These are phyloP conservation scores for Zaprionus tsacasi DNA, from an alignment of 1,140 invertebrate species.

Conservation along the genomic window DNA sequence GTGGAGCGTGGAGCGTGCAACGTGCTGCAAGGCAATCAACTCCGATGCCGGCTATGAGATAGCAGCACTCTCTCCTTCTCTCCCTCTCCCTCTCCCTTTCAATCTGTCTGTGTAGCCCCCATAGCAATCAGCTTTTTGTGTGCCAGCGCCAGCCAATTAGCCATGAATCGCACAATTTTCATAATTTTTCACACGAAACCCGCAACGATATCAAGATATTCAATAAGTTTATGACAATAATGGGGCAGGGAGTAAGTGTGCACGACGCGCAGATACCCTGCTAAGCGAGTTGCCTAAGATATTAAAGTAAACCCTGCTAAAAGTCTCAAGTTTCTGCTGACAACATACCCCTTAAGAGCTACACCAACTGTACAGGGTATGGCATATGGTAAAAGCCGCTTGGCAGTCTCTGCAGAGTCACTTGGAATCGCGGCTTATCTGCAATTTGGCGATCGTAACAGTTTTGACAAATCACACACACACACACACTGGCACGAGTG, in stretches of 20 bases:
- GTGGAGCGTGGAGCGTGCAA: slow-evolving; percentile 2
- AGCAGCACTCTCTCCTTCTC: neutral
- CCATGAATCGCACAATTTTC: slow-evolving; percentile 34
- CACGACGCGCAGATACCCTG: neutral
- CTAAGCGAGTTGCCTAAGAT: no score
- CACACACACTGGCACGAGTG: slow-evolving; percentile 17
- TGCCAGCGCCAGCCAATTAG: slow-evolving; percentile 53
- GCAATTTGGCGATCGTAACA: slow-evolving; percentile 82
- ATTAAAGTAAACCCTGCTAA: no score
- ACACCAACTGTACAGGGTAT: neutral
- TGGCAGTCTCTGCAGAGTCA: slow-evolving; percentile 15
- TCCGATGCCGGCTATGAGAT: slow-evolving; percentile 33
- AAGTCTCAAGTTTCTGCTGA: neutral
- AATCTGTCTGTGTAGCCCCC: neutral
- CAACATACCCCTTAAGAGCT: neutral
- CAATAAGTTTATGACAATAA: slow-evolving; percentile 72
- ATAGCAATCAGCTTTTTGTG: slow-evolving; percentile 49
- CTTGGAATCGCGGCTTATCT: slow-evolving; percentile 44
- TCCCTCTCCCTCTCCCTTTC: neutral
- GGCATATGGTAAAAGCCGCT: slow-evolving; percentile 19
- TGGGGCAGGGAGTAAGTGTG: neutral
- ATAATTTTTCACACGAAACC: slow-evolving; percentile 44
- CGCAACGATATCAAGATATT: slow-evolving; percentile 62
- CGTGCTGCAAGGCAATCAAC: slow-evolving; percentile 32
- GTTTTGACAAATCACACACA: slow-evolving; percentile 79